Conservation (phyloP, 2,888 invertebrate species). For the Harpagoxenus sublaevis region DNA sequence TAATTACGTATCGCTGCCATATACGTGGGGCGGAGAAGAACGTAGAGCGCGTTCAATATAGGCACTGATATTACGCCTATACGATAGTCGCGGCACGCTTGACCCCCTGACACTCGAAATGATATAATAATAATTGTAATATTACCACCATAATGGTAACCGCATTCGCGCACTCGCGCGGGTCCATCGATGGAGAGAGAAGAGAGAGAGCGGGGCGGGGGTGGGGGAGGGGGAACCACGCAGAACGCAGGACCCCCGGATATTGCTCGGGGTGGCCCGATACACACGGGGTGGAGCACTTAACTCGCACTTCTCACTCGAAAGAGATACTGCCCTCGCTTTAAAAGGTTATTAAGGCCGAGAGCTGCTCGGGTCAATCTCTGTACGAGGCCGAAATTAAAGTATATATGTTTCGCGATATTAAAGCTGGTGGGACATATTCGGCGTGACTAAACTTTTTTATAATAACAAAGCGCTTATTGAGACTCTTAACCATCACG, state of each 20-base stretch:
- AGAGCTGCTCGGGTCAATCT: constrained; percentile 33
- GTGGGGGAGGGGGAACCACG: neutral
- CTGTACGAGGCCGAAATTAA: constrained; percentile 25
- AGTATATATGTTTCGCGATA: neutral
- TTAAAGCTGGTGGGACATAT: neutral
- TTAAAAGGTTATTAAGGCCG: constrained; percentile 51
- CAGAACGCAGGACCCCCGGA: constrained; percentile 4
- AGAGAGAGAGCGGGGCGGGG: neutral
- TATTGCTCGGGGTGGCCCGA: constrained; percentile 32
- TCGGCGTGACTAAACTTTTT: neutral
- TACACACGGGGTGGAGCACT: constrained; percentile 31
- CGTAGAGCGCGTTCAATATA: constrained; percentile 67
- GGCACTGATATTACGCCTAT: constrained; percentile 71
- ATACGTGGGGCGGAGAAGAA: constrained; percentile 74
- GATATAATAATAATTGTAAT: constrained; percentile 82
- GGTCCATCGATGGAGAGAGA: neutral
- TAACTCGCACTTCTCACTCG: constrained; percentile 37
- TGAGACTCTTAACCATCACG: neutral
- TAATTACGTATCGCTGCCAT: constrained; percentile 79
- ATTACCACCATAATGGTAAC: constrained; percentile 30
- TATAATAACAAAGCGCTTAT: constrained; percentile 13
- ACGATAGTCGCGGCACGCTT: constrained; percentile 79
- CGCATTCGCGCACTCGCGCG: constrained; percentile 36
- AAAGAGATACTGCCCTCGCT: constrained; percentile 28
- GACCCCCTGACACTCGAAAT: constrained; percentile 78